Base-by-base conservation (phyloP, 2,113 vertebrate genomes). In the Toxotes jaculatrix region DNA sequence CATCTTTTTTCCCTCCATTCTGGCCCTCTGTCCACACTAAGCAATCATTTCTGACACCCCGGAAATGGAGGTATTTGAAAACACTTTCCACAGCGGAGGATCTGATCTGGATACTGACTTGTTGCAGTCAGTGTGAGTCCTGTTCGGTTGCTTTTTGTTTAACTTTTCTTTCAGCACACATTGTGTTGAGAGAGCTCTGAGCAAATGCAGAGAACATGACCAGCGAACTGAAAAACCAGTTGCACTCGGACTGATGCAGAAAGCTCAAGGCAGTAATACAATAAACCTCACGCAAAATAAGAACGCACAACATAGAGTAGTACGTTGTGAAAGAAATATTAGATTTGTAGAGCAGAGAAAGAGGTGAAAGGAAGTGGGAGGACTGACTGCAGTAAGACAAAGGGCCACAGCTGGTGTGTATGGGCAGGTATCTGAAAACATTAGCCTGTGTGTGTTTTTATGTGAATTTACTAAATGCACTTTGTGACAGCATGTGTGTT, bases 371-470 rank as follows among this genome's bases (percentile, higher is more conserved):
- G 49, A 67, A n/a, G 34, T n/a, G 55, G 34, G 21, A 53, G 61
- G 31, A 27, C 12, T 59, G 62, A 34, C n/a, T 49, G n/a, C 62
- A 36, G 60, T 38, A 31, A 31, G 40, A 60, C 5, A 13, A 49
- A 43, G 17, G 10, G 21, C 21, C 32, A 32, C 79, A 85, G 72
- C 47, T 72, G 57, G 65, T 40, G 49, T 13, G 45, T 57, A 64
- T 65, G 40, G 70, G 45, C 7, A 47, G 40, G 42, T 13, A 4
- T 56, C 2, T 43, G 21, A 14, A n/a, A 61, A 7, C 21, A n/a
- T 31, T 31, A 31, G 42, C 43, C 8, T 45, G 43, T 21, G n/a
- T 42, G 34, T 55, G 36, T 63, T 40, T 40, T 9, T 7, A 27
- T 27, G 27, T 27, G 34, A 6, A 17, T 49, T 49, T 19, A 49